Base-by-base conservation (phyloP, 2,888 invertebrate species). In the Drosophila algonquin region DNA sequence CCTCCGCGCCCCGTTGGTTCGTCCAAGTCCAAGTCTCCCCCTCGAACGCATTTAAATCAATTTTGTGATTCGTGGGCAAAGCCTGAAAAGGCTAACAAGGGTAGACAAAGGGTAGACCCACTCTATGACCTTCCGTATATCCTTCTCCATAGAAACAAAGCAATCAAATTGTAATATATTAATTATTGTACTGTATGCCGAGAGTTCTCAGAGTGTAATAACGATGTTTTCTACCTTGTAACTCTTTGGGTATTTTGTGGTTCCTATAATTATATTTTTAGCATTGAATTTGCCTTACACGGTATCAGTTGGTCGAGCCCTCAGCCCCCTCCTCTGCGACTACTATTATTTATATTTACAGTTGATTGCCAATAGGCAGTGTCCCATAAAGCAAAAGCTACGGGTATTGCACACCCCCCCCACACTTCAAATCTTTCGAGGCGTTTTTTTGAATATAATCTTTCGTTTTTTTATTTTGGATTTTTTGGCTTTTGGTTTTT, bases 41-140 rank as follows among this genome's bases (percentile, higher is more conserved):
- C 32, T 9, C 63, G 14, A n/a, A 27, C 52, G 57, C 56, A 71
- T 80, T 80, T 74, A 63, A 80, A 76, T 79, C 63, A 76, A 80
- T 78, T 78, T 68, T 47, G 47, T 8, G 40, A 40, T 6, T 14
- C 14, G 14, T 50, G 21, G 8, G 12, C 55, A 46, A 52, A 47
- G 53, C 0, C 35, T 51, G 14, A 12, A 46, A 12, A 16, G 35
- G 24, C 4, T 4, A n/a, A 14, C 7, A 16, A 6, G 21, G 21
- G 21, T 21, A 21, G 21, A 21, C 3, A 3, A 0, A 6, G 12
- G 53, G 32, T 65, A 53, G 30, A 63, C 44, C 16, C 8, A 40
- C 18, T 4, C 14, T 6, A 12, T 6, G 7, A 0, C 30, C 8
- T 8, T 30, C 30, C 30, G 7, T 8, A 30, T 30, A 30, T 30